Percentiles rank a stretch among this genome's conserved stretches.
Conservation (phyloP, 2,113 vertebrate genomes). For the Pristiophorus japonicus region DNA sequence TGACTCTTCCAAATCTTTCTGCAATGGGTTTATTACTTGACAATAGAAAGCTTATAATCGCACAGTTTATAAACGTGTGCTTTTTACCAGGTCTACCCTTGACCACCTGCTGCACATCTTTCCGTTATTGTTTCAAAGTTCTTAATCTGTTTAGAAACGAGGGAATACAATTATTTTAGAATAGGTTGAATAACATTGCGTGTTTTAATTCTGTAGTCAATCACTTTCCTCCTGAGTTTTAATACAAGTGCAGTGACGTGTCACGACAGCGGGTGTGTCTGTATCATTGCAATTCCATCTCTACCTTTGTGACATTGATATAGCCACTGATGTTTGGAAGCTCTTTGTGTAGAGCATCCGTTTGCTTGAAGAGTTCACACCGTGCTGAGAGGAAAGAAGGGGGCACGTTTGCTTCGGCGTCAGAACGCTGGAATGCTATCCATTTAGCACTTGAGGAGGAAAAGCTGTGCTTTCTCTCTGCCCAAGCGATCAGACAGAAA, state of each 20-base stretch:
- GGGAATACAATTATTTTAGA: not conserved
- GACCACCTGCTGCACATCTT: not conserved
- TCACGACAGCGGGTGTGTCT: not conserved
- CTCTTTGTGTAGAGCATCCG: slow-evolving; percentile 49
- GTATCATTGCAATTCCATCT: not conserved
- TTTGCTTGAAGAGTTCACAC: slow-evolving; percentile 60
- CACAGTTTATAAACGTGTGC: not conserved
- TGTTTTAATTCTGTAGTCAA: not conserved
- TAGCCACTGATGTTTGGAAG: not conserved
- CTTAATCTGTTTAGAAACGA: not conserved
- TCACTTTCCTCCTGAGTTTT: not conserved
- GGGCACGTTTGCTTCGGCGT: slow-evolving; percentile 62
- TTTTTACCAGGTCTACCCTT: not conserved
- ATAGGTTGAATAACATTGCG: not conserved
- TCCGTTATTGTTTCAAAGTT: not conserved
- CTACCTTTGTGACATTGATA: not conserved
- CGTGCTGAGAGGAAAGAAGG: slow-evolving; percentile 60
- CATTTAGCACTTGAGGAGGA: slow-evolving; percentile 62
- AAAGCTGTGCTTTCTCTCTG: not conserved
- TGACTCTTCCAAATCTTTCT: not conserved
- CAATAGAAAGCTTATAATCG: not conserved
- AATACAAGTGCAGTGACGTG: not conserved
- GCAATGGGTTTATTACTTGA: not conserved
- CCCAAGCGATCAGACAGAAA: not conserved
- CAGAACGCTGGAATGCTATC: slow-evolving; percentile 67